Evolutionary conservation across 2,113 vertebrate species (phyloP), one percentile per base, ranked within the genome.

Genomic region (Sitta europaea): DNA sequence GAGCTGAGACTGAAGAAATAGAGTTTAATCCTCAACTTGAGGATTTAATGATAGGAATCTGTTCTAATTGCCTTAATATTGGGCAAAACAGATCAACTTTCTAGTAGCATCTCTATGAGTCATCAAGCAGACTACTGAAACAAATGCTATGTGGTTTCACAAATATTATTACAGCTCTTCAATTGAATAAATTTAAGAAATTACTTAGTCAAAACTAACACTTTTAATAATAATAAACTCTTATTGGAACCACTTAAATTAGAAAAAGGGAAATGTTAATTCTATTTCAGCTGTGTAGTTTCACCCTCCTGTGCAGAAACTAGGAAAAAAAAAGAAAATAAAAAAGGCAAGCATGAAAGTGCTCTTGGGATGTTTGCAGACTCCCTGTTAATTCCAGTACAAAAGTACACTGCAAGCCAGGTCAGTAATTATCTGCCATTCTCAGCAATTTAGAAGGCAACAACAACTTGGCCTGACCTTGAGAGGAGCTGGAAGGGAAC

Each of bases 401-500:
- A 17, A 82, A 90, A 89, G 85, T 16, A 42, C 20, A 63, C n/a
- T 63, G 25, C 48, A 82, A 86, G 42, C 2, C 73, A 78, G 35
- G 36, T 78, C 80, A 71, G 38, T 55, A 76, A 81, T 53, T 80
- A 79, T 94, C 74, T 68, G 71, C 24, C 58, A 82, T 62, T 88
- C 71, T 79, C 74, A 85, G 33, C 54, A 92, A 61, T 21, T 75
- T 57, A 79, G 31, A 35, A 79, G n/a, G 66, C 66, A 94, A 85
- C 27, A 70, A 43, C 1, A 2, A 66, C 58, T 81, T 65, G 36
- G n/a, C 80, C 95, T 95, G 73, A 99, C 99, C 98, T 98, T 99
- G 62, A 98, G 97, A 87, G 99, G 98, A 77, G 97, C 98, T 65
- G 99, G 99, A 90, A 99, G 98, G 94, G 98, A 98, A 97, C 99